Base-by-base conservation (phyloP, 2,797 vertebrate genomes). In the Steatocranus sp. region DNA sequence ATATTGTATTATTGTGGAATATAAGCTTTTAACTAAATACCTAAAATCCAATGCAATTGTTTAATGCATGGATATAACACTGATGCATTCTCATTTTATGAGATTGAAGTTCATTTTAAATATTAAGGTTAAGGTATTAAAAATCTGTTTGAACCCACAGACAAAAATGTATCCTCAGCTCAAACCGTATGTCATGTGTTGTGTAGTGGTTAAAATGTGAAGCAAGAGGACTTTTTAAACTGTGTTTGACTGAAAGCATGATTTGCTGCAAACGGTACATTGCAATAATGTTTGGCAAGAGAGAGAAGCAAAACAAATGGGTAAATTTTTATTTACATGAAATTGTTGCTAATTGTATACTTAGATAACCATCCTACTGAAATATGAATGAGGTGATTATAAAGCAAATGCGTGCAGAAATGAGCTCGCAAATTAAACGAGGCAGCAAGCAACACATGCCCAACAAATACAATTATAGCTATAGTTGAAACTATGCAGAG, bases 391-490 rank as follows among this genome's bases (percentile, higher is more conserved):
- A 68, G 46, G 46, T 78, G 53, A 76, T 86, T 80, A 61, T 63
- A 48, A 85, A 84, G 76, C 49, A 82, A 75, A 84, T 82, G 83
- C 15, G 77, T 49, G 46, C 58, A 81, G 66, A 78, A 89, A 88
- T 50, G 23, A 86, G 75, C 32, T 83, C 25, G n/a, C 11, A 81
- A 79, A 88, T 86, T 84, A 73, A 81, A 86, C 82, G 82, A 77
- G 56, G 41, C 50, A 80, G 80, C 75, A 12, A 73, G 78, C 23
- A 20, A 58, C 86, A 85, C 83, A 81, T 61, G 86, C 63, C 63
- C 73, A n/a, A 53, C 58, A 86, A 81, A 88, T 88, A 68, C 81
- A 86, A 85, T 84, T 76, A 63, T 82, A 88, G 84, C 82, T 75
- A 48, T 76, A 85, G 84, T 88, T 27, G 75, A 83, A 86, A 86